These are phyloP conservation scores for Crematogaster levior DNA, from an alignment of 2,888 invertebrate species.

Conservation along the genomic window DNA sequence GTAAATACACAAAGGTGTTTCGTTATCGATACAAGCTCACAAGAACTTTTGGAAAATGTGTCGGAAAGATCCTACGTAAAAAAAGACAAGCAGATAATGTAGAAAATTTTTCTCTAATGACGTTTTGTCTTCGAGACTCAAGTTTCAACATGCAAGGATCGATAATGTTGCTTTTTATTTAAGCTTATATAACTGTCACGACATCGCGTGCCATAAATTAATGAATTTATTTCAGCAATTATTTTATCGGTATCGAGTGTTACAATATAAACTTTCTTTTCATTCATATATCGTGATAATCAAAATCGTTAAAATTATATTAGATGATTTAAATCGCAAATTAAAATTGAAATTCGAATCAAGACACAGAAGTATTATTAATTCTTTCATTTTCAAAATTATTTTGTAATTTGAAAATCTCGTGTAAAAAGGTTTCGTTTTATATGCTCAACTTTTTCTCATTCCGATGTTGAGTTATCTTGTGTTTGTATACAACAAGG, in stretches of 20 bases:
- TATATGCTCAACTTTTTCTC: background rate
- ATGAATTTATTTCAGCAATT: background rate
- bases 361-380: background rate
- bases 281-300: background rate
- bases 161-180: background rate
- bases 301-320: background rate
- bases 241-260: background rate
- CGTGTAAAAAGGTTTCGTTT: background rate
- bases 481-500: slow-evolving; percentile 9
- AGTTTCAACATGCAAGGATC: background rate
- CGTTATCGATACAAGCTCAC: background rate
- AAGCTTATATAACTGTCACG: background rate
- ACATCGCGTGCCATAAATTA: background rate
- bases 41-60: background rate
- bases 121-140: background rate
- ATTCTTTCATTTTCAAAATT: background rate
- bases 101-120: background rate
- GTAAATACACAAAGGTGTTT: background rate
- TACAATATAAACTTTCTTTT: background rate
- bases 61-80: background rate
- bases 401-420: background rate
- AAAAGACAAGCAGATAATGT: background rate
- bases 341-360: background rate
- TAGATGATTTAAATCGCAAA: background rate
- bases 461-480: background rate